Evolutionary conservation across 2,888 invertebrate species (phyloP).

Genomic region (Pheosia tremula): DNA sequence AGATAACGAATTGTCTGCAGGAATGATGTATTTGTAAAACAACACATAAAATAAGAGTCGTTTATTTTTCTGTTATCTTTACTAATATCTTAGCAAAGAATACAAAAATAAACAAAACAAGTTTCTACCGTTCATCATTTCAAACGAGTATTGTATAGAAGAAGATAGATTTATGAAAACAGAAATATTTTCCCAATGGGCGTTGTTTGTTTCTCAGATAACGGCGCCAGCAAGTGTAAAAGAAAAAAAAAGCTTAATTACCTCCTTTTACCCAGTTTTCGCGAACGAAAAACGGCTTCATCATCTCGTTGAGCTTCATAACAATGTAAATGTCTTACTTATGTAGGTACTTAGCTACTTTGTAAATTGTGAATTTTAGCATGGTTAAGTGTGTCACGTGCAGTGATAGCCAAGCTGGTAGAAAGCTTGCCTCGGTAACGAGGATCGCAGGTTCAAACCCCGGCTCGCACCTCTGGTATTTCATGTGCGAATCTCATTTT

Average conservation of each 20-base stretch:
- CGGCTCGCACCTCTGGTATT: too few relatives aligned
- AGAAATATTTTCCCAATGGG: background rate
- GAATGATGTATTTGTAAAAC: too few relatives aligned
- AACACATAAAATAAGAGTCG: too few relatives aligned
- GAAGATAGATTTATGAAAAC: background rate
- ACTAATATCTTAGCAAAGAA: too few relatives aligned
- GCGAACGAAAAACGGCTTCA: constrained; percentile 27
- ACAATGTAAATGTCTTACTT: constrained; percentile 28
- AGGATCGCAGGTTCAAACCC: too few relatives aligned
- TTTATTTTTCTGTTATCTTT: too few relatives aligned
- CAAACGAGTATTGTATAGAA: background rate
- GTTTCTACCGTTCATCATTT: background rate
- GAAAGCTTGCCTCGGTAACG: too few relatives aligned
- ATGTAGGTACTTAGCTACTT: constrained; percentile 30
- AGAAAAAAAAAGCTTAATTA: constrained; percentile 41
- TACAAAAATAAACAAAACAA: background rate
- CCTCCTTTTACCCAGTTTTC: constrained; percentile 41
- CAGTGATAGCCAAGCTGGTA: too few relatives aligned
- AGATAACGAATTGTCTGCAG: background rate
- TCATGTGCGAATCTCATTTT: too few relatives aligned
- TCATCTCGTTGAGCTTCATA: constrained; percentile 39
- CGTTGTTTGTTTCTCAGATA: background rate
- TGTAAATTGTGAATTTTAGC: too few relatives aligned
- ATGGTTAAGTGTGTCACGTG: too few relatives aligned
- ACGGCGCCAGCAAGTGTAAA: constrained; percentile 25